A percentile compares a stretch with the other conserved stretches of the same genome.
phyloP scores from a whole-genome alignment of 2,797 vertebrate species.

The Carduelis carduelis region DNA sequence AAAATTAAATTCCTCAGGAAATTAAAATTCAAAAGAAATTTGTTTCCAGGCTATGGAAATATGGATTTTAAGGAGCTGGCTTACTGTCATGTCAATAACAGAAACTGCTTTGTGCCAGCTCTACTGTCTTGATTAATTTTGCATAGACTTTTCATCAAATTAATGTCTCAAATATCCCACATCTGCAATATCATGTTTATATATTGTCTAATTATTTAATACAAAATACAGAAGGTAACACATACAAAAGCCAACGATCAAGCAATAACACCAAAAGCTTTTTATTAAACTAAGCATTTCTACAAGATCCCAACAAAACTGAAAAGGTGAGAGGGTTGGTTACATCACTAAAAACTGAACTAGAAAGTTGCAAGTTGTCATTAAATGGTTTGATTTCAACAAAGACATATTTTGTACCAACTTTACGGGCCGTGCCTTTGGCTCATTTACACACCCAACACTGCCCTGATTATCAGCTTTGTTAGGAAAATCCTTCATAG shows the following conservation, averaged over 20 bases:
- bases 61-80: background rate
- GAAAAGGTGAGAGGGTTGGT: background rate
- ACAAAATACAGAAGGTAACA: background rate
- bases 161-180: background rate
- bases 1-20: background rate
- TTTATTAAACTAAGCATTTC: background rate
- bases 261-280: background rate
- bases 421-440: background rate
- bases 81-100: background rate
- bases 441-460: background rate
- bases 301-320: background rate
- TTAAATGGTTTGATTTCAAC: background rate
- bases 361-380: background rate
- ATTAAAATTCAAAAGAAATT: background rate
- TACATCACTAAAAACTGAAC: background rate
- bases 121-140: conserved; percentile 6
- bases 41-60: background rate
- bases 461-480: background rate
- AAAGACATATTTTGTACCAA: background rate
- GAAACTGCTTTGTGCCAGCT: background rate
- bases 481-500: background rate
- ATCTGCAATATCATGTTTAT: background rate
- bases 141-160: background rate
- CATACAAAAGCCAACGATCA: background rate
- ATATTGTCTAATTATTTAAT: background rate